Conservation (phyloP, 2,113 vertebrate species). For the Lampris megalopsis region DNA sequence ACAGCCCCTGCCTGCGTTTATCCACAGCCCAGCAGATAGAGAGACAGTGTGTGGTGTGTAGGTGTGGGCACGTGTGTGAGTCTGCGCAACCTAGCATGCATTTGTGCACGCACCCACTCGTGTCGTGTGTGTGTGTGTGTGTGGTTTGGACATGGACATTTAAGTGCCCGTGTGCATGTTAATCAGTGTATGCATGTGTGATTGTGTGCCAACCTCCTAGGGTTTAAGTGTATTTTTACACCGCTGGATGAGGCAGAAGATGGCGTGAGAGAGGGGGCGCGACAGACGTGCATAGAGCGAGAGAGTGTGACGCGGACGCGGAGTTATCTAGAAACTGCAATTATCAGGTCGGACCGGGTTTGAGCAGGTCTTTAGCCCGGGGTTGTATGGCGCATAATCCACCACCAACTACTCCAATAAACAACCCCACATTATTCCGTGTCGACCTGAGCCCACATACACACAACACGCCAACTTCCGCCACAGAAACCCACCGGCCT, state of each 20-base stretch:
- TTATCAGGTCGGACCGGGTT: constrained; percentile 44
- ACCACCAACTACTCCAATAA: constrained; percentile 53
- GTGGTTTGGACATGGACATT: constrained; percentile 2
- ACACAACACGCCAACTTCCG: constrained; percentile 40
- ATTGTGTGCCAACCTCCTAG: constrained; percentile 12
- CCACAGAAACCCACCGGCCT: constrained; percentile 50
- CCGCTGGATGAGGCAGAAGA: background rate
- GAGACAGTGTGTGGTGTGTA: constrained; percentile 40
- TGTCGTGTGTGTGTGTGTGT: background rate
- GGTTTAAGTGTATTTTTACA: constrained; percentile 25
- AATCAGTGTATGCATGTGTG: constrained; percentile 14
- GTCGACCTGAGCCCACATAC: constrained; percentile 54
- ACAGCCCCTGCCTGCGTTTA: constrained; percentile 65
- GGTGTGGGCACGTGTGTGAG: constrained; percentile 19
- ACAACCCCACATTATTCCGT: constrained; percentile 60
- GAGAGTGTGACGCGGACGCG: constrained; percentile 25
- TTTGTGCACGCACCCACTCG: background rate
- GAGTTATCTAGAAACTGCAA: constrained; percentile 36
- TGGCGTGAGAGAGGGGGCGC: background rate
- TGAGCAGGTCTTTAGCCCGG: constrained; percentile 50
- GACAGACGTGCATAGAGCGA: constrained; percentile 24
- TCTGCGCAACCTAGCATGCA: constrained; percentile 19
- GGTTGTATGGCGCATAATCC: constrained; percentile 67
- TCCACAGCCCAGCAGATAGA: constrained; percentile 70
- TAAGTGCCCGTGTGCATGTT: background rate